phyloP scores from a whole-genome alignment of 2,113 vertebrate species.

The Corydoras sp. region DNA sequence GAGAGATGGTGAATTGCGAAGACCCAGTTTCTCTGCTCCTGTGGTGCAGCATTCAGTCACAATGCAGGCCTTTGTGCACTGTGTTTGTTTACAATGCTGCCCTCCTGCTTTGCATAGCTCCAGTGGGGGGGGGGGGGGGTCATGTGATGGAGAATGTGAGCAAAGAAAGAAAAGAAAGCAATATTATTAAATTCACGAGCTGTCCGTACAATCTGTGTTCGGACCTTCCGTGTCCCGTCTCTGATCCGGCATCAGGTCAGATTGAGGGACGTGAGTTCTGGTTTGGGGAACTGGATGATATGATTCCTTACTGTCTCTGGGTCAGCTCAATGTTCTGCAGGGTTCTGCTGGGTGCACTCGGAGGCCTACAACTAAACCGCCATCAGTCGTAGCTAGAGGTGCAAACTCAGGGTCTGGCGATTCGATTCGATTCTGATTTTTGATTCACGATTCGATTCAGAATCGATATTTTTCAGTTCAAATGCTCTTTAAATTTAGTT shows the following conservation, averaged over 20 bases:
- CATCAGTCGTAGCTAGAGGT: too few relatives aligned
- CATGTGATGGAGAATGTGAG: constrained; percentile 59
- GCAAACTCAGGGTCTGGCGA: too few relatives aligned
- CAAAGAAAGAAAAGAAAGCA: constrained; percentile 50
- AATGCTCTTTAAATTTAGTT: too few relatives aligned
- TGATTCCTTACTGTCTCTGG: too few relatives aligned
- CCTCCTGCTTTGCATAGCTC: constrained; percentile 68
- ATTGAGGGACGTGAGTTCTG: background rate
- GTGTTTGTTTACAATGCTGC: constrained; percentile 64
- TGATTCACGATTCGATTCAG: too few relatives aligned
- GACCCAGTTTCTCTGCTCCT: constrained; percentile 18
- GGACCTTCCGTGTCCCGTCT: constrained; percentile 20
- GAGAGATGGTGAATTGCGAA: constrained; percentile 12
- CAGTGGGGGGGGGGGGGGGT: constrained; percentile 54
- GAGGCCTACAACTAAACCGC: too few relatives aligned
- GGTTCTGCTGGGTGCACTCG: too few relatives aligned
- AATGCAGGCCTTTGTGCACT: constrained; percentile 63
- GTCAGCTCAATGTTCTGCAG: too few relatives aligned
- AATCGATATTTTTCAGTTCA: too few relatives aligned
- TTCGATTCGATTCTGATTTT: too few relatives aligned
- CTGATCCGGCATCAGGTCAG: constrained; percentile 33
- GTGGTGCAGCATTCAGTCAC: constrained; percentile 42
- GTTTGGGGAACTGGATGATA: background rate
- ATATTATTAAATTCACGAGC: constrained; percentile 46
- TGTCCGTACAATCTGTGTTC: constrained; percentile 47